phyloP scores from a whole-genome alignment of 64 coral and sea anemone genomes.

The Pocillopora verrucosa region DNA sequence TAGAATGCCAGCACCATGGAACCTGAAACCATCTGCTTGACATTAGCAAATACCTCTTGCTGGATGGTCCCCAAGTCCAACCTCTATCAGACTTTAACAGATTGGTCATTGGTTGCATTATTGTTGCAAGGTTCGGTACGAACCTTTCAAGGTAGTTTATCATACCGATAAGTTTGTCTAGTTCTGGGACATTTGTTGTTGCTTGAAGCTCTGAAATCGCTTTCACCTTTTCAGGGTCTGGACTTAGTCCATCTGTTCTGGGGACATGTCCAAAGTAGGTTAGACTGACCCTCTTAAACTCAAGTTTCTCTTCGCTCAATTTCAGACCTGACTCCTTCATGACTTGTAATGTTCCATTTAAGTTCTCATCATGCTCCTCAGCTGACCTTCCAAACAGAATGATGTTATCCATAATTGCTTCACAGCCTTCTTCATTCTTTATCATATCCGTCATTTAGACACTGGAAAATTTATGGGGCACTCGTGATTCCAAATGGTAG shows the following conservation, averaged over 20 bases:
- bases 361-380: conserved; percentile 5
- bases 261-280: conserved; percentile 26
- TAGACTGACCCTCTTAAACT: neutral
- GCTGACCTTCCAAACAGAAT: conserved; percentile 15
- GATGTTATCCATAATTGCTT: conserved; percentile 32
- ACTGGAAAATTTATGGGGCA: conserved; percentile 9
- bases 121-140: conserved; percentile 21
- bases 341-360: neutral
- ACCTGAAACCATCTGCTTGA: neutral
- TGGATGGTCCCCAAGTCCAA: neutral
- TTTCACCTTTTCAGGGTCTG: conserved; percentile 13
- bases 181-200: conserved; percentile 7
- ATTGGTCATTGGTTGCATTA: neutral
- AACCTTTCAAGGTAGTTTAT: conserved; percentile 58
- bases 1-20: conserved; percentile 42
- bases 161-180: conserved; percentile 25
- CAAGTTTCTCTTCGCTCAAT: conserved; percentile 30
- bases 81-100: neutral
- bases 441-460: neutral
- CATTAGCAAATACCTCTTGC: neutral
- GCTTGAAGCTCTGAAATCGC: conserved; percentile 9
- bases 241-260: neutral
- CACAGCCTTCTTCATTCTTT: neutral
- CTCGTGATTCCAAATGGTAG: conserved; percentile 9
- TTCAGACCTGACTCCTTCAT: conserved; percentile 15